Conservation (phyloP, 2,113 vertebrate species). For the Passer montanus region DNA sequence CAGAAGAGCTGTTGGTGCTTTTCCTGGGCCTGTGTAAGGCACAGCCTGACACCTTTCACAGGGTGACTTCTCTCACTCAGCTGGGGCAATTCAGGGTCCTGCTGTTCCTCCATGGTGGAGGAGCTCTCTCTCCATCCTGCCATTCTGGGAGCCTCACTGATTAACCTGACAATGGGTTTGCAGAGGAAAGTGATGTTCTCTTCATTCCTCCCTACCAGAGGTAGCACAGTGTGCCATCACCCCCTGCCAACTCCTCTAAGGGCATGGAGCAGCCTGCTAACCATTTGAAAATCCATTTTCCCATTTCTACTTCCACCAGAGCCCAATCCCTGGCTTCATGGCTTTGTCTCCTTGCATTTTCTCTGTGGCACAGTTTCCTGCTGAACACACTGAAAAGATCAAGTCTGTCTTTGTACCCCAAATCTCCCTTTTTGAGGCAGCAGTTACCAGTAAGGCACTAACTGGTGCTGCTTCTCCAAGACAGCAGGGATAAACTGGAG, state of each 20-base stretch:
- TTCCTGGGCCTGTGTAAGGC: background rate
- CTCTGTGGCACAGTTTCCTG: background rate
- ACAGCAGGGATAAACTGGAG: background rate
- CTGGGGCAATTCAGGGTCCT: background rate
- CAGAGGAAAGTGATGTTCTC: background rate
- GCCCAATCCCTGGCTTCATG: background rate
- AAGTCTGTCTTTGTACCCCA: background rate
- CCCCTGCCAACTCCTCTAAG: background rate
- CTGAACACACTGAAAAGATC: background rate
- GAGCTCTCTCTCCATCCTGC: background rate
- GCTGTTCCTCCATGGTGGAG: background rate
- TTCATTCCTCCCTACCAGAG: background rate
- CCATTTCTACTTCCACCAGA: background rate
- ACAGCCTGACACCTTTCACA: background rate
- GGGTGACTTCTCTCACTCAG: background rate
- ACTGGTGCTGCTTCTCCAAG: constrained; percentile 12
- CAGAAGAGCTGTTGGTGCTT: background rate
- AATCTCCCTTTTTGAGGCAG: constrained; percentile 2
- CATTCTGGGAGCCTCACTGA: rapidly evolving
- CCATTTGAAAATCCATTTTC: background rate
- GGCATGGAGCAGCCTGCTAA: background rate
- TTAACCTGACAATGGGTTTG: background rate
- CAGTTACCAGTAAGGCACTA: background rate
- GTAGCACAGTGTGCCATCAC: background rate
- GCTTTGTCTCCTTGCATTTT: background rate